A percentile compares a stretch with the other conserved stretches of the same genome.
Conservation (phyloP, 1,140 invertebrate species). For the Nixonia krombeini region DNA sequence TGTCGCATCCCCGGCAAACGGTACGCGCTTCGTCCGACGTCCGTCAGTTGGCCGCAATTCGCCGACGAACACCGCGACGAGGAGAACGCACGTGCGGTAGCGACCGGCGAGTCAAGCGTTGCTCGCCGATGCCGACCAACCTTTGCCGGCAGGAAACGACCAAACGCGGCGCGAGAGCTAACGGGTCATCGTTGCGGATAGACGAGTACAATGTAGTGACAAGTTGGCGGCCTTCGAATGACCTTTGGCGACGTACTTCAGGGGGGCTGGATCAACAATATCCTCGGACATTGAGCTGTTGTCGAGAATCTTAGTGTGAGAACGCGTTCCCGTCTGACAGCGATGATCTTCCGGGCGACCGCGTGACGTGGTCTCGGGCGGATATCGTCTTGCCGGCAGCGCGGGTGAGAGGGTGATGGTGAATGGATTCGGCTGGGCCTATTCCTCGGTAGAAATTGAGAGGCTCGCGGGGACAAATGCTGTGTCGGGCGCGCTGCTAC, state of each 20-base stretch:
- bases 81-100: not conserved
- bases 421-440: constrained; percentile 56
- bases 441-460: constrained; percentile 29
- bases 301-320: too few relatives aligned
- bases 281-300: too few relatives aligned
- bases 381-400: too few relatives aligned
- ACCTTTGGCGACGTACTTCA: too few relatives aligned
- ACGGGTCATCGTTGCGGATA: too few relatives aligned
- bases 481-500: constrained; percentile 48
- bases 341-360: not conserved
- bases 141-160: constrained; percentile 3
- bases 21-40: constrained; percentile 53
- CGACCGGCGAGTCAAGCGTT: not conserved
- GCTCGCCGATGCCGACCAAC: too few relatives aligned
- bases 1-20: constrained; percentile 66
- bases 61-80: constrained; percentile 41
- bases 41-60: too few relatives aligned
- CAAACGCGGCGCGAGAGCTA: not conserved
- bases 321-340: too few relatives aligned
- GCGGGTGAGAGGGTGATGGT: constrained; percentile 60
- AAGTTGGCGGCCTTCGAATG: too few relatives aligned
- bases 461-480: constrained; percentile 53
- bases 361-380: constrained; percentile 6
- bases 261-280: too few relatives aligned
- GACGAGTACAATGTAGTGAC: too few relatives aligned